Evolutionary conservation across 2,113 vertebrate species (phyloP), one percentile per base, ranked within the genome.

Genomic region (Malurus elegans): DNA sequence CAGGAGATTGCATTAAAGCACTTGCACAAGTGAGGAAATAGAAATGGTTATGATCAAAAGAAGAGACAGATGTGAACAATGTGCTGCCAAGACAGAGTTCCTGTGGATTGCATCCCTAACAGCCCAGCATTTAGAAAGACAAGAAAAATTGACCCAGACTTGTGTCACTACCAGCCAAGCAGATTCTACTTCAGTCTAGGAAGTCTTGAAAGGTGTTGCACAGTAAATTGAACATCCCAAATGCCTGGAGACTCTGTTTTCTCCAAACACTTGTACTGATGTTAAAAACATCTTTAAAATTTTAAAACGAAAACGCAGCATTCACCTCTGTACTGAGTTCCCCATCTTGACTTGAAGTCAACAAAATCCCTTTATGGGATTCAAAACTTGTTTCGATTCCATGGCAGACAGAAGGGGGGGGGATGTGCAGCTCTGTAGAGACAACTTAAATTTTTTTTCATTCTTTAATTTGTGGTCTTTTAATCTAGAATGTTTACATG

Each of bases 21-120:
- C 71, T 96, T 76, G 54, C 36, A 73, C 47, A 82, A 26, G 60
- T 66, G 58, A 79, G 62, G 38, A 85, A 81, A 95, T 79, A 90
- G 70, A 85, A 90, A 92, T 74, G 60, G 62, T 91, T 95, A 87
- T 91, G 61, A 66, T 62, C 36, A 86, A 76, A 88, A 75, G 72
- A 60, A 65, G 17, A 89, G 64, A 88, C 23, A 40, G n/a, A 18
- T n/a, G 9, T 86, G 81, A 92, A 92, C 71, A 73, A 56, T 45
- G 32, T 73, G 40, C 74, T 95, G 87, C 64, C 71, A 88, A 88
- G 60, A 50, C 6, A 70, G 62, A 48, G 50, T 25, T 91, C 40
- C 29, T 72, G 21, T 64, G 73, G 48, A 85, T 87, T 87, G 82
- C 84, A 79, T 75, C 34, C 56, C 66, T 62, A 90, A 47, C 56